Percentiles rank a stretch among this genome's conserved stretches.
Evolutionary conservation across 2,888 invertebrate genomes (phyloP).

Genomic region (Metopia argyrocephala): DNA sequence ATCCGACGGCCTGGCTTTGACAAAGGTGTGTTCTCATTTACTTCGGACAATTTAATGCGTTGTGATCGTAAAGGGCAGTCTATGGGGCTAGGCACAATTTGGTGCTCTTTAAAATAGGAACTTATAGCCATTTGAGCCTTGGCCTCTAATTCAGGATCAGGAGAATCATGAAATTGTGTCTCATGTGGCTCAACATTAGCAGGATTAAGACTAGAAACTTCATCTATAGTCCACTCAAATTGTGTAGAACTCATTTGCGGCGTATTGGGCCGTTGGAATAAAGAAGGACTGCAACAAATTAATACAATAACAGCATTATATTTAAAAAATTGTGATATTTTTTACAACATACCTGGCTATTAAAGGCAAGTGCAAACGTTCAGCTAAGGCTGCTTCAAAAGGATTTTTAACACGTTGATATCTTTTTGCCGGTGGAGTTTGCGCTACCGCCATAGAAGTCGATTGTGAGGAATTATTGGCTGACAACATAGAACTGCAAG

Average conservation of each 20-base stretch:
- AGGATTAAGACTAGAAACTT: constrained; percentile 82
- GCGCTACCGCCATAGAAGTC: constrained; percentile 67
- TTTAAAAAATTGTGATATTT: too few relatives aligned
- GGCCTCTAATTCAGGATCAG: constrained; percentile 81
- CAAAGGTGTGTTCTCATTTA: constrained; percentile 72
- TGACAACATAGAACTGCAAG: constrained; percentile 42
- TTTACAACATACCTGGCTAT: constrained; percentile 78
- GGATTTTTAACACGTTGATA: constrained; percentile 82
- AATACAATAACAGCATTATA: too few relatives aligned
- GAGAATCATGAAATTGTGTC: constrained; percentile 80
- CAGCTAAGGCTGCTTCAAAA: constrained; percentile 82
- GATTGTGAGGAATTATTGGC: constrained; percentile 63
- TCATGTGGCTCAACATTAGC: constrained; percentile 81
- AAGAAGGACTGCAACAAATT: constrained; percentile 72
- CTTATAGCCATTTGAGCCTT: constrained; percentile 83
- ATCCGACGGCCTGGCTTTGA: constrained; percentile 70
- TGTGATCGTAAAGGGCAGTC: constrained; percentile 75
- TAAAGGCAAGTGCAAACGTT: constrained; percentile 81
- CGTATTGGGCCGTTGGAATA: constrained; percentile 75
- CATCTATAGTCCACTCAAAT: constrained; percentile 85
- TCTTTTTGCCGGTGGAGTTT: constrained; percentile 81
- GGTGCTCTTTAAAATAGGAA: constrained; percentile 77
- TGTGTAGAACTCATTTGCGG: constrained; percentile 78
- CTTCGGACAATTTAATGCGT: constrained; percentile 73
- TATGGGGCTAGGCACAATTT: constrained; percentile 77